Evolutionary conservation across 2,113 vertebrate species (phyloP), one percentile per base, ranked within the genome.

Genomic region (Pterocles gutturalis): DNA sequence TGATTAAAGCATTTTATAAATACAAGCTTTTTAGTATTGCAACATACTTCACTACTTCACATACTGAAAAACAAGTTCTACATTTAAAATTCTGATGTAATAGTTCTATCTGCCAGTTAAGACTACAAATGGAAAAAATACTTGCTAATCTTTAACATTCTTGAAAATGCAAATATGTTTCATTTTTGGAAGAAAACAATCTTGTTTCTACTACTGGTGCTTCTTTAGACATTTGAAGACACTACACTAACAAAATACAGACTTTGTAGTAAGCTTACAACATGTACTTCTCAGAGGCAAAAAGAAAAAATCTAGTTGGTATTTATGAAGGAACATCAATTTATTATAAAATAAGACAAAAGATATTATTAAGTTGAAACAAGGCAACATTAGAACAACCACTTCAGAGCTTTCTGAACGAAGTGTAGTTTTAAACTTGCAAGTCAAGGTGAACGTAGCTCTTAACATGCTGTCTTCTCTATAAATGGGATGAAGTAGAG

Each of bases 401-500:
- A 98, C 96, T 97, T 96, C 92, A 96, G 96, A 97, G 95, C 96
- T 95, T 48, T 91, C 96, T 72, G 96, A 98, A 97, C 25, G 43
- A 98, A 91, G 86, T 97, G 81, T 96, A 97, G 94, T 95, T 98
- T 98, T 84, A 91, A 96, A 98, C 97, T 92, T 97, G 95, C 97
- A 98, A 91, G 92, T 95, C 93, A 93, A 72, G 94, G 80, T 92
- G 93, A 96, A 97, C 3, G 71, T 77, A 96, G 97, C 97, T 91
- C 96, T 92, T 92, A 90, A 89, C 96, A 97, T 98, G 98, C 98
- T 90, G 86, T 93, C 96, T 97, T 90, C 94, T 98, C 96, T 98
- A 99, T 96, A 99, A 98, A 96, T 99, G 99, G 79, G 99, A 99
- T 58, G 99, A 99, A 61, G 99, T 99, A 94, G 99, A 99, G 98